Evolutionary conservation across 64 coral and sea anemone genomes (phyloP).

Genomic region (Montipora foliosa): DNA sequence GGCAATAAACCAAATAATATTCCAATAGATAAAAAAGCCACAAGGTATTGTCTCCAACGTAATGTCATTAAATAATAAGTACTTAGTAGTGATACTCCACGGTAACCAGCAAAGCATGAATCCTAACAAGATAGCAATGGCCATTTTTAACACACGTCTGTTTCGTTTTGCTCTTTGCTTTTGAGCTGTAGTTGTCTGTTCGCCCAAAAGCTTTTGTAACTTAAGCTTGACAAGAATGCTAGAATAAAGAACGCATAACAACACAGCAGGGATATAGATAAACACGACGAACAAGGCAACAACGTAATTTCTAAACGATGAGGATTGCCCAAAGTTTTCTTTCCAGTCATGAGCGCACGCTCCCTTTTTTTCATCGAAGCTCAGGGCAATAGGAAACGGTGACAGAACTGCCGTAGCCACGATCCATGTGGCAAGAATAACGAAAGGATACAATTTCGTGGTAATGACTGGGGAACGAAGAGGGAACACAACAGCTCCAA

Average conservation of each 20-base stretch:
- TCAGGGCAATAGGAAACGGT: background rate
- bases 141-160: background rate
- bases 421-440: background rate
- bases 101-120: background rate
- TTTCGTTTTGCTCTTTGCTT: background rate
- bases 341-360: background rate
- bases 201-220: background rate
- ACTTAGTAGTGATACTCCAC: background rate
- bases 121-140: background rate
- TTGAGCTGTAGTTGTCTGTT: background rate
- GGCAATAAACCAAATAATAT: background rate
- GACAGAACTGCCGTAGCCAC: background rate
- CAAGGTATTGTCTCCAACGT: background rate
- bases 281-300: background rate
- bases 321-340: background rate
- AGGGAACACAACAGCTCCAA: conserved; percentile 9
- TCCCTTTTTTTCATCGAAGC: background rate
- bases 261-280: background rate
- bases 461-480: background rate
- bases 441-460: background rate
- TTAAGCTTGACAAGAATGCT: background rate
- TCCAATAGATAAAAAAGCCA: background rate
- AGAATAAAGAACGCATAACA: background rate
- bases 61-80: background rate
- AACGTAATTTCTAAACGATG: background rate